Evolutionary conservation across 2,888 invertebrate species (phyloP).

Genomic region (Laspeyria flexula): DNA sequence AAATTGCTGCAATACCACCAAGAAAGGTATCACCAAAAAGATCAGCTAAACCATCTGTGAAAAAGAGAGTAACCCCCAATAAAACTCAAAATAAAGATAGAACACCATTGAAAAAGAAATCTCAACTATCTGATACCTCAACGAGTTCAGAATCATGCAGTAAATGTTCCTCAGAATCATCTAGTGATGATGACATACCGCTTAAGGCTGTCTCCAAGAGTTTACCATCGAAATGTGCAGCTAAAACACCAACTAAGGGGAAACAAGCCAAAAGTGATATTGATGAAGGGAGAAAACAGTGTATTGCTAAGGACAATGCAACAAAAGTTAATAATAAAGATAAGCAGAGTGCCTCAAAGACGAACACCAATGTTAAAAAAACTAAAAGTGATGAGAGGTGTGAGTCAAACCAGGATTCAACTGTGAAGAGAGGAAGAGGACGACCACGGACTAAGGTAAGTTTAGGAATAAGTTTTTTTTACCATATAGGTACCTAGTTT

Average conservation of each 20-base stretch:
- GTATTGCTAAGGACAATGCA: constrained; percentile 61
- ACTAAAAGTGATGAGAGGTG: constrained; percentile 74
- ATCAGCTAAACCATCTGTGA: constrained; percentile 66
- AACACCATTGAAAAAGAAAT: constrained; percentile 60
- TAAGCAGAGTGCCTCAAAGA: constrained; percentile 64
- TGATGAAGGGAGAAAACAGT: constrained; percentile 64
- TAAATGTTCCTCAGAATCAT: constrained; percentile 78
- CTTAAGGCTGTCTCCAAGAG: constrained; percentile 75
- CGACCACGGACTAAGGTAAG: constrained; percentile 78
- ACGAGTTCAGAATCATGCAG: constrained; percentile 83
- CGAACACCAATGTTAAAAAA: constrained; percentile 66
- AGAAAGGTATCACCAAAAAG: constrained; percentile 70
- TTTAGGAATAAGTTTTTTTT: constrained; percentile 14
- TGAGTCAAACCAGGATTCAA: constrained; percentile 56
- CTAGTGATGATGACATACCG: constrained; percentile 80
- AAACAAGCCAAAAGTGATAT: constrained; percentile 63
- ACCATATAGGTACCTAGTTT: not conserved
- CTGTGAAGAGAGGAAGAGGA: constrained; percentile 69
- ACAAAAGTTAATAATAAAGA: constrained; percentile 63
- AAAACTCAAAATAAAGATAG: constrained; percentile 50
- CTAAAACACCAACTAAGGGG: constrained; percentile 55
- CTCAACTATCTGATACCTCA: constrained; percentile 71
- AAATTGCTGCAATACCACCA: constrained; percentile 87
- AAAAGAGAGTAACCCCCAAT: constrained; percentile 65
- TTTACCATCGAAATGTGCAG: constrained; percentile 65